Base-by-base conservation (phyloP, 2,888 invertebrate genomes). In the Campaea margaritaria region DNA sequence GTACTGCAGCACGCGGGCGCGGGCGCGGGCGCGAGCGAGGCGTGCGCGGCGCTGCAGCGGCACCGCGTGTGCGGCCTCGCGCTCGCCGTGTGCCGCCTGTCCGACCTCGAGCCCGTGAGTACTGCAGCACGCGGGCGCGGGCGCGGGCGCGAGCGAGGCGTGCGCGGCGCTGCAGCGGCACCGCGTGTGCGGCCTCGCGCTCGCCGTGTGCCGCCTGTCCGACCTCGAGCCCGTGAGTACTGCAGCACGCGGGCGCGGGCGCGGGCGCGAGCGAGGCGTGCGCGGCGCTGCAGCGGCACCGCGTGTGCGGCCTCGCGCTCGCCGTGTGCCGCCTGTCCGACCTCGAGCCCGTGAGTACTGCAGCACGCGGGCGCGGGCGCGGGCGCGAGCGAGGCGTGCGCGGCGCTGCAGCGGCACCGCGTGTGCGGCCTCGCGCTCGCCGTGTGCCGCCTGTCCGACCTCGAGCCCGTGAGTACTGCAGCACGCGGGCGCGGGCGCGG, bases 21-120 rank as follows among this genome's bases (percentile, higher is more conserved):
- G 59, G 93, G 92, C 62, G 84, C 86, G 36, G 87, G 92, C 57
- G 83, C 90, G 11, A 70, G 80, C 46, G 65, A 78, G 36, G 91
- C 88, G 59, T 79, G 93, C 53, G 94, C 94, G 86, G 93, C 95
- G 31, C 93, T 99, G 47, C 94, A 91, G 67, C 94, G 95, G 0
- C 96, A 97, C 84, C 97, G 98, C 81, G 96, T 99, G 58, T 96
- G 94, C 84, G 99, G 99, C 0, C 94, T 96, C 71, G 99, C 98
- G 67, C 93, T 99, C 28, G 89, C 96, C 58, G 96, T 96, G 75
- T 99, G 99, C 91, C 96, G 97, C 78, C 91, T 99, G 59, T 93
- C 94, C 57, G 99, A 99, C 81, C 93, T 99, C 34, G 97, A 98
- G 85, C 94, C 95, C 89, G 97, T 97, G 79, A 76, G 73, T 72